Conservation (phyloP, 2,888 invertebrate genomes). For the Dexiosoma caninum region DNA sequence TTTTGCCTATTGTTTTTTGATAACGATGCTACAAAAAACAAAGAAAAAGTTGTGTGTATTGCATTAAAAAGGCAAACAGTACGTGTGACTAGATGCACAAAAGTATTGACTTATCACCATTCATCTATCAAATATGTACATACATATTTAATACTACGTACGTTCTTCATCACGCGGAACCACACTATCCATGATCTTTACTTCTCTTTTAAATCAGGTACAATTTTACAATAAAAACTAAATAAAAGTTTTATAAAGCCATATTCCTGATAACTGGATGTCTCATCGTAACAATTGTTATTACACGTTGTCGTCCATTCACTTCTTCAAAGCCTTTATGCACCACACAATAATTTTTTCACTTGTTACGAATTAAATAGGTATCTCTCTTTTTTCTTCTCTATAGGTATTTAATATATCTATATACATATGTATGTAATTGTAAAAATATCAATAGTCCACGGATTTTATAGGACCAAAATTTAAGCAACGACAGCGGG, state of each 20-base stretch:
- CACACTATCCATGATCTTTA: slow-evolving; percentile 56
- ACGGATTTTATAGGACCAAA: no score
- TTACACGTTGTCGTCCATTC: slow-evolving; percentile 2
- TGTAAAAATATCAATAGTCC: no score
- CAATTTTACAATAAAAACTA: slow-evolving; percentile 36
- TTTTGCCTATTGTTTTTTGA: slow-evolving; percentile 84
- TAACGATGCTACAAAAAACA: slow-evolving; percentile 69
- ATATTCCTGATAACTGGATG: slow-evolving; percentile 37
- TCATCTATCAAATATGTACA: background rate
- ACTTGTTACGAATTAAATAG: slow-evolving; percentile 10
- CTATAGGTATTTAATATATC: no score
- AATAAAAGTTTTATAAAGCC: slow-evolving; percentile 22
- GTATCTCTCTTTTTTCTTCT: no score
- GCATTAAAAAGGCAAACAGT: no score
- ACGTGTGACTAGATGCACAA: no score
- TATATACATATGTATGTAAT: no score
- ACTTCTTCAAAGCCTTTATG: background rate
- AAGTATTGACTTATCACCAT: no score
- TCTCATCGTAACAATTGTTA: slow-evolving; percentile 1
- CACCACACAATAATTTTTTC: background rate
- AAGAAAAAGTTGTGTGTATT: background rate
- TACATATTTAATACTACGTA: slow-evolving; percentile 63
- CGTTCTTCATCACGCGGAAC: slow-evolving; percentile 69
- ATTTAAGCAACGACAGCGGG: background rate
- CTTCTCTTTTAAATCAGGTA: slow-evolving; percentile 53